A percentile compares a stretch with the other conserved stretches of the same genome.
Evolutionary conservation across 2,113 vertebrate species (phyloP).

Genomic region (Brevimyrus niger): DNA sequence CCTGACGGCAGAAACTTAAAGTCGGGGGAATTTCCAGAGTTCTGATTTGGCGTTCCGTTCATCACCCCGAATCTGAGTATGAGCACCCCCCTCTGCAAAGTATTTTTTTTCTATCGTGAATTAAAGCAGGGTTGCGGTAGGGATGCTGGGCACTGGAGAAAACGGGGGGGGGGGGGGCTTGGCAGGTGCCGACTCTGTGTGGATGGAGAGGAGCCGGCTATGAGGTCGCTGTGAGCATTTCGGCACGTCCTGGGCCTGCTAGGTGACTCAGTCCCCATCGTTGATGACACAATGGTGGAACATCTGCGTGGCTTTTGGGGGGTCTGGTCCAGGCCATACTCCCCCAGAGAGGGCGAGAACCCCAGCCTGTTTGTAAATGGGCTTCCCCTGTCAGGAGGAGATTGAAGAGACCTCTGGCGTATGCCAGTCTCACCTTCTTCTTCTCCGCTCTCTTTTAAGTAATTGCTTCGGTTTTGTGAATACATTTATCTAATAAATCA

Average conservation of each 20-base stretch:
- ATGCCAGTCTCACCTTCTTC: background rate
- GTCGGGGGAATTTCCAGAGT: background rate
- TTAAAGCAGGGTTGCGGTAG: conserved; percentile 33
- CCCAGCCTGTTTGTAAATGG: background rate
- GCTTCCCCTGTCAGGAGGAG: background rate
- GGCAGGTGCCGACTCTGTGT: conserved; percentile 29
- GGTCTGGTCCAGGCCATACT: background rate
- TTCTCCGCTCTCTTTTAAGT: conserved; percentile 10
- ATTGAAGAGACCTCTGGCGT: background rate
- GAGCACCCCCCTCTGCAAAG: background rate
- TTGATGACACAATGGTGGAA: background rate
- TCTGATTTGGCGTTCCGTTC: conserved; percentile 6
- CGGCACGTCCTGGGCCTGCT: conserved; percentile 36
- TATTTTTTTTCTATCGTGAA: conserved; percentile 35
- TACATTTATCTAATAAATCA: conserved; percentile 20
- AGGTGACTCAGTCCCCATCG: conserved; percentile 5
- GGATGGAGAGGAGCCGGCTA: conserved; percentile 37
- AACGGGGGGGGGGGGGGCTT: background rate
- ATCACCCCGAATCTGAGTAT: conserved; percentile 16
- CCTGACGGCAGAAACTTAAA: background rate
- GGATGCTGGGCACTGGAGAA: conserved; percentile 23
- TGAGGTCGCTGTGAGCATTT: conserved; percentile 9
- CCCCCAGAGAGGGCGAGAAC: background rate
- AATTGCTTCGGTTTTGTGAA: background rate
- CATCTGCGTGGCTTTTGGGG: background rate